Evolutionary conservation across 1,140 invertebrate genomes (phyloP).

Genomic region (Cecropterus lyciades): DNA sequence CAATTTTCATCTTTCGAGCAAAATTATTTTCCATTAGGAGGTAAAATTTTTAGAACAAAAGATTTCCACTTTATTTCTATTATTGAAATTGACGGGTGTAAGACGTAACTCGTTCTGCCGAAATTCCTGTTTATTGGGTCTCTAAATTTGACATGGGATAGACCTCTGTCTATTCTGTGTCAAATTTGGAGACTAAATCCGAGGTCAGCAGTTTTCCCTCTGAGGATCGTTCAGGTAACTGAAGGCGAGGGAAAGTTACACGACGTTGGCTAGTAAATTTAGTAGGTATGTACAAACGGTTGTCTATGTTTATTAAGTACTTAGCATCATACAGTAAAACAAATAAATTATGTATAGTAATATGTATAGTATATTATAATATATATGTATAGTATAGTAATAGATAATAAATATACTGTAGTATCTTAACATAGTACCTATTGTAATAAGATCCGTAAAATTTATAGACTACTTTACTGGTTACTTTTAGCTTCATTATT

Average conservation of each 20-base stretch:
- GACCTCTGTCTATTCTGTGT: slow-evolving; percentile 48
- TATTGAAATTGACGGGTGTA: slow-evolving; percentile 50
- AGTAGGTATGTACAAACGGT: neutral
- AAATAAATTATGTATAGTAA: no score
- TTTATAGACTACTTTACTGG: no score
- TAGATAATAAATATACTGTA: no score
- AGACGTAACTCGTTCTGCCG: slow-evolving; percentile 44
- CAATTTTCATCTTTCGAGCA: slow-evolving; percentile 20
- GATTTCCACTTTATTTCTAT: slow-evolving; percentile 26
- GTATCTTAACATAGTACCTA: no score
- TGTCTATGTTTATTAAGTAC: neutral
- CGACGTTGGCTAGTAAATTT: neutral
- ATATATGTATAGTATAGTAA: no score
- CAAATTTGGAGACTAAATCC: slow-evolving; percentile 41
- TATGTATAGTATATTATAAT: no score
- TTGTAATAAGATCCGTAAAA: no score
- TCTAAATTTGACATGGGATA: slow-evolving; percentile 47
- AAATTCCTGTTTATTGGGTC: slow-evolving; percentile 46
- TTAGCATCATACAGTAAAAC: no score
- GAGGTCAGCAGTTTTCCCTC: slow-evolving; percentile 17
- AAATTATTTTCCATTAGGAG: slow-evolving; percentile 33
- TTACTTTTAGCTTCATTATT: no score
- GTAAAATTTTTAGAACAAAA: slow-evolving; percentile 30
- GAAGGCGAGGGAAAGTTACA: slow-evolving; percentile 6
- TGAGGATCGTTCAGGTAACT: slow-evolving; percentile 7